Conservation (phyloP, 2,113 vertebrate species). For the Equus quagga region DNA sequence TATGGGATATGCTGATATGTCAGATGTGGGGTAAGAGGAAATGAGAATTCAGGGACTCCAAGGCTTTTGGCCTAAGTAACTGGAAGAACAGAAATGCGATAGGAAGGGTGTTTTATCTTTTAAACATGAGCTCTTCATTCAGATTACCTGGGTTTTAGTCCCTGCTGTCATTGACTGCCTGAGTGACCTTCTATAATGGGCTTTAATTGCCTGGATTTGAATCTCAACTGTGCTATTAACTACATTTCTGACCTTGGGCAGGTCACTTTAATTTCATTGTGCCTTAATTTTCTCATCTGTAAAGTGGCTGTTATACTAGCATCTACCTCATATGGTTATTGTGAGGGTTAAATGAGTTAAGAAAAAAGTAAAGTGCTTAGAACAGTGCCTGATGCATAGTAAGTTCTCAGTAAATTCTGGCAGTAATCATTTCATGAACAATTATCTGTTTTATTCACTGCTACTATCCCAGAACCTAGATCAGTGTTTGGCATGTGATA, state of each 20-base stretch:
- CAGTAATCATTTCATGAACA: not conserved
- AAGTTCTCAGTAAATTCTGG: not conserved
- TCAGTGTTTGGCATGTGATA: not conserved
- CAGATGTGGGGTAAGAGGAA: not conserved
- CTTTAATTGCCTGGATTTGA: slow-evolving; percentile 1
- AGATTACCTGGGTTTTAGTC: not conserved
- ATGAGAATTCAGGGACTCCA: not conserved
- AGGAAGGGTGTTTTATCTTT: not conserved
- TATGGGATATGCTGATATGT: not conserved
- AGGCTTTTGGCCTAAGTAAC: not conserved
- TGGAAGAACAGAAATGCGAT: not conserved
- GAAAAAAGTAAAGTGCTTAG: not conserved
- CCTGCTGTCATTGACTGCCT: not conserved
- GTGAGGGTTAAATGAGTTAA: not conserved
- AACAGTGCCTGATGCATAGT: not conserved
- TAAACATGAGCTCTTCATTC: not conserved
- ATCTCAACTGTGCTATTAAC: not conserved
- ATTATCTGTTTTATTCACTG: not conserved
- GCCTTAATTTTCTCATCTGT: slow-evolving; percentile 24
- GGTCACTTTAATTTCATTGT: not conserved
- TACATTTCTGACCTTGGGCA: not conserved
- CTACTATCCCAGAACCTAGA: not conserved
- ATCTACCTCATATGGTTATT: not conserved
- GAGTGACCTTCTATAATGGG: not conserved
- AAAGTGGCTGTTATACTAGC: not conserved